Base-by-base conservation (phyloP, 2,888 invertebrate genomes). In the Cosmorhoe ocellata region DNA sequence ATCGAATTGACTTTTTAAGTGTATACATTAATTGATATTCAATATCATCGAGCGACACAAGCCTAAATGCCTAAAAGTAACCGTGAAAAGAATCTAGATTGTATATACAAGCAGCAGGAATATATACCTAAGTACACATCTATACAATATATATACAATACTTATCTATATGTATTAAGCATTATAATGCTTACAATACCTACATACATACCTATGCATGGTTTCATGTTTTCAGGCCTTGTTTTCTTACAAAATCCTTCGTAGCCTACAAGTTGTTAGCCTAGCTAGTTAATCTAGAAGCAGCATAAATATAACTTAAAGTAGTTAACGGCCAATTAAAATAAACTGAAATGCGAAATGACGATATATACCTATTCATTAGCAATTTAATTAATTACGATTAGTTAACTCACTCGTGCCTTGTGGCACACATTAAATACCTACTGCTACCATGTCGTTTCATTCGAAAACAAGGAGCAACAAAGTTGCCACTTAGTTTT, bases 1-100 rank as follows among this genome's bases (percentile, higher is more conserved):
- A 64, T 56, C 60, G 66, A 72, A 7, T 67, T 69, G n/a, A 63
- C 62, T 67, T 39, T 63, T 58, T 64, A 63, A 65, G 58, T 60
- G 58, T 46, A 24, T 37, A 40, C 48, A 61, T 62, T n/a, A 51
- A 61, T 56, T 55, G 59, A 58, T 66, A 59, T 64, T 64, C 52
- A 38, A 47, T 58, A 51, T 49, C 38, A 48, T 37, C 48, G 31
- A 53, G 42, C 52, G 56, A 43, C 51, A 55, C 45, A 33, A 56
- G 55, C 50, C n/a, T n/a, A n/a, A n/a, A 46, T 50, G 37, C 30
- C 31, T 42, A 47, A 43, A 51, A 51, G 40, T 46, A 56, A 56
- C 63, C 57, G 64, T 58, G 62, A 62, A 64, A 65, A 63, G 51
- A 58, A 59, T 47, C 42, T 54, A 27, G 33, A 48, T 53, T 22